These are phyloP conservation scores for Aegithalos caudatus DNA, from an alignment of 2,113 vertebrate genomes.

Conservation along the genomic window DNA sequence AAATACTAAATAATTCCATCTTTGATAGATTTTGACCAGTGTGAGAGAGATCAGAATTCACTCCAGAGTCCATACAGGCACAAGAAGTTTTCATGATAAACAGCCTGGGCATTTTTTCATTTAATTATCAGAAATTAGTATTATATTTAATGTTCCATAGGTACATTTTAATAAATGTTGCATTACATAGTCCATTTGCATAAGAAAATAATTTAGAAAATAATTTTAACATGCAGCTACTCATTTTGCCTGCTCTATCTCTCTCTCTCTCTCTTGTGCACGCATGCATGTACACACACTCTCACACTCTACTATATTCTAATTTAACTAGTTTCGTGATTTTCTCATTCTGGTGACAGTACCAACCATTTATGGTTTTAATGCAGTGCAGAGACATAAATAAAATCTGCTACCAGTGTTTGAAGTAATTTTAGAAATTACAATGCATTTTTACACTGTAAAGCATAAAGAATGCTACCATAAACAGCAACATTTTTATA, in stretches of 20 bases:
- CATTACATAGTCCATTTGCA: background rate
- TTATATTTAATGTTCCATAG: conserved; percentile 16
- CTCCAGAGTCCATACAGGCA: background rate
- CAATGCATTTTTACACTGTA: conserved; percentile 6
- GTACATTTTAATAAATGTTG: conserved; percentile 15
- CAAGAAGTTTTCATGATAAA: background rate
- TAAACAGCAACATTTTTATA: conserved; percentile 49
- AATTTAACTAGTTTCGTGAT: background rate
- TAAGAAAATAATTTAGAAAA: conserved; percentile 15
- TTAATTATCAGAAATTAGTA: background rate
- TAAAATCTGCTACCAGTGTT: background rate
- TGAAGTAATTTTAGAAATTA: conserved; percentile 34
- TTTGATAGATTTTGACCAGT: background rate
- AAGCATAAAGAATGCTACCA: conserved; percentile 16
- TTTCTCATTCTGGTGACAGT: conserved; percentile 4
- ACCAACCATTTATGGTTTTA: background rate
- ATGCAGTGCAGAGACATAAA: background rate
- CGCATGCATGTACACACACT: accelerated
- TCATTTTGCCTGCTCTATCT: background rate
- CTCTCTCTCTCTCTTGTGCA: background rate
- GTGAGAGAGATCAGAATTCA: background rate
- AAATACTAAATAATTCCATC: background rate
- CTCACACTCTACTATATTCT: background rate
- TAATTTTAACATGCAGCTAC: background rate
- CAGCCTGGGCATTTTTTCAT: background rate